A percentile compares a stretch with the other conserved stretches of the same genome.
phyloP scores from a whole-genome alignment of 2,888 invertebrate genomes.

The Tipula vernalis region DNA sequence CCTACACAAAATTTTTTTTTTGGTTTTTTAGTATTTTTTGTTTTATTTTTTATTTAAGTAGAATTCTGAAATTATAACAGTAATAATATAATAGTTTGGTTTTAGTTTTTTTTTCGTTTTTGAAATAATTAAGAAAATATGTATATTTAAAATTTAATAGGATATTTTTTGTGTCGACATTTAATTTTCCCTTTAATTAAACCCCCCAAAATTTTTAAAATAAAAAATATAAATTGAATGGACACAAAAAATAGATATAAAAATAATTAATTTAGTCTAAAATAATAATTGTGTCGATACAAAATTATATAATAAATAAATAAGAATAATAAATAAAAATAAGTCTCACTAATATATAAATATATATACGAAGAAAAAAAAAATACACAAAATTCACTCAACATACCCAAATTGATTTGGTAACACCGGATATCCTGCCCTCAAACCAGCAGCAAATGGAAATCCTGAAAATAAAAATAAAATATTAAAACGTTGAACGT shows the following conservation, averaged over 20 bases:
- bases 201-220: not conserved
- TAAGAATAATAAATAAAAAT: slow-evolving; percentile 22
- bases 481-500: not conserved
- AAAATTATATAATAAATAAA: slow-evolving; percentile 12
- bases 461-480: slow-evolving; percentile 42
- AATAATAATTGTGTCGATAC: slow-evolving; percentile 16
- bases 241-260: not conserved
- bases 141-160: not conserved
- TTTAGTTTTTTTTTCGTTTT: not conserved
- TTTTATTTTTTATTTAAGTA: not conserved
- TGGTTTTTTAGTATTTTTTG: not conserved
- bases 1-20: not conserved
- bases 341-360: not conserved
- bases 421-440: slow-evolving; percentile 63
- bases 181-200: not conserved
- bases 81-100: not conserved
- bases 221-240: not conserved
- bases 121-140: not conserved
- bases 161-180: not conserved
- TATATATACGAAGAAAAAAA: no score
- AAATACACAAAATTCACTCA: slow-evolving; percentile 10
- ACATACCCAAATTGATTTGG: slow-evolving; percentile 81
- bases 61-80: not conserved
- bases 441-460: slow-evolving; percentile 60
- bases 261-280: not conserved